A percentile compares a stretch with the other conserved stretches of the same genome.
Conservation (phyloP, 2,888 invertebrate genomes). For the Trissoscelio sp. region DNA sequence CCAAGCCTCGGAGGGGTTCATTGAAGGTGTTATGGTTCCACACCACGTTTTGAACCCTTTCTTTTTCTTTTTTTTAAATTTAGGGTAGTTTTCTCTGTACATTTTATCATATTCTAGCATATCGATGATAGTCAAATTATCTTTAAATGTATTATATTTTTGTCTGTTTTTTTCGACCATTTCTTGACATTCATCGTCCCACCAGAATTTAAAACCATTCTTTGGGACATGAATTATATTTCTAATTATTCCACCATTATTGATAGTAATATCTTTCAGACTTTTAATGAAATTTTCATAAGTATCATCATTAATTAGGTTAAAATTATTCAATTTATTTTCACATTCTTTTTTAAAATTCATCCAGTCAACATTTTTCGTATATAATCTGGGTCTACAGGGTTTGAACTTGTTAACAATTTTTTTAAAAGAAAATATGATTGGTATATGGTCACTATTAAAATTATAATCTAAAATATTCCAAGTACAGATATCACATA, state of each 20-base stretch:
- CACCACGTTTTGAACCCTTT: constrained; percentile 1
- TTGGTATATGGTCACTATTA: constrained; percentile 27
- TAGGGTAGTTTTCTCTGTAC: background rate
- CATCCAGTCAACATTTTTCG: constrained; percentile 2
- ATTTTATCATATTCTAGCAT: background rate
- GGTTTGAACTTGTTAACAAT: background rate
- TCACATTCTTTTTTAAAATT: constrained; percentile 1
- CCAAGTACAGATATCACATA: constrained; percentile 1
- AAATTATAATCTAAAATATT: constrained; percentile 8
- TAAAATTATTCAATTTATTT: background rate
- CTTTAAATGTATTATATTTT: constrained; percentile 9
- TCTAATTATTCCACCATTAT: background rate
- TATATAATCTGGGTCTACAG: background rate
- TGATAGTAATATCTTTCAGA: background rate
- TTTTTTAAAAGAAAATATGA: constrained; percentile 14
- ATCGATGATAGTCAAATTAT: background rate
- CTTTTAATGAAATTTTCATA: background rate
- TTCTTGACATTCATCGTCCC: constrained; percentile 15
- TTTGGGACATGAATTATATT: background rate
- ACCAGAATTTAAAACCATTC: constrained; percentile 17
- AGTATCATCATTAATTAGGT: background rate
- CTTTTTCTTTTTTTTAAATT: constrained; percentile 13
- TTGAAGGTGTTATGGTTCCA: background rate
- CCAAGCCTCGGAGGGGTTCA: background rate
- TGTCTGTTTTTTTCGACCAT: background rate